A percentile compares a stretch with the other conserved stretches of the same genome.
Evolutionary conservation across 2,888 invertebrate species (phyloP).

Genomic region (Abrostola triplasia): DNA sequence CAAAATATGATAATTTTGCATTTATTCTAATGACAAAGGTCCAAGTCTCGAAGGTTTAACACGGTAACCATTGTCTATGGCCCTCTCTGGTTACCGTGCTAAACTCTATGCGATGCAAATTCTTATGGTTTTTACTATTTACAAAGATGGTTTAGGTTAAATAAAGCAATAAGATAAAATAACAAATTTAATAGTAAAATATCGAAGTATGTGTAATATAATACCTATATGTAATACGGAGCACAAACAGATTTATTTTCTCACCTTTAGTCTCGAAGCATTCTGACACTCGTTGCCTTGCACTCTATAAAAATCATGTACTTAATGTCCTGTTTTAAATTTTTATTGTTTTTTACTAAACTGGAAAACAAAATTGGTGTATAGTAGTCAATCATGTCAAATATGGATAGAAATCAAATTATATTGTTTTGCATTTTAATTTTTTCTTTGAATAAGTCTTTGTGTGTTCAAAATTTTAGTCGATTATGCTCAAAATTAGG

Average conservation of each 20-base stretch:
- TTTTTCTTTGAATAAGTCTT: slow-evolving; percentile 40
- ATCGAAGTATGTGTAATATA: slow-evolving; percentile 48
- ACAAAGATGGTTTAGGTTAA: slow-evolving; percentile 45
- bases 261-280: slow-evolving; percentile 33
- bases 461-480: slow-evolving; percentile 57
- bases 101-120: slow-evolving; percentile 6
- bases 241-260: slow-evolving; percentile 51
- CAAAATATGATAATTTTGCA: slow-evolving; percentile 52
- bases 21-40: slow-evolving; percentile 46
- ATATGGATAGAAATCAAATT: slow-evolving; percentile 26
- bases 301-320: slow-evolving; percentile 53
- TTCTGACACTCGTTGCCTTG: slow-evolving; percentile 52
- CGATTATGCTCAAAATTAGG: slow-evolving; percentile 56
- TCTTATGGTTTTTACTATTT: slow-evolving; percentile 51
- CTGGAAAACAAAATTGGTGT: slow-evolving; percentile 40
- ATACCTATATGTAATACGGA: slow-evolving; percentile 30
- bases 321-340: slow-evolving; percentile 34
- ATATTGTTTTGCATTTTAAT: slow-evolving; percentile 46
- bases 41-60: slow-evolving; percentile 22
- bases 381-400: slow-evolving; percentile 28
- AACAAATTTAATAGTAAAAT: slow-evolving; percentile 51
- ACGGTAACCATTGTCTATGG: not conserved
- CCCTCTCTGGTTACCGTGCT: not conserved
- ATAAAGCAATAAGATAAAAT: slow-evolving; percentile 51
- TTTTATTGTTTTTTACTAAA: slow-evolving; percentile 24